phyloP scores from a whole-genome alignment of 2,797 vertebrate species.

The Poeciliopsis paucimaculata region DNA sequence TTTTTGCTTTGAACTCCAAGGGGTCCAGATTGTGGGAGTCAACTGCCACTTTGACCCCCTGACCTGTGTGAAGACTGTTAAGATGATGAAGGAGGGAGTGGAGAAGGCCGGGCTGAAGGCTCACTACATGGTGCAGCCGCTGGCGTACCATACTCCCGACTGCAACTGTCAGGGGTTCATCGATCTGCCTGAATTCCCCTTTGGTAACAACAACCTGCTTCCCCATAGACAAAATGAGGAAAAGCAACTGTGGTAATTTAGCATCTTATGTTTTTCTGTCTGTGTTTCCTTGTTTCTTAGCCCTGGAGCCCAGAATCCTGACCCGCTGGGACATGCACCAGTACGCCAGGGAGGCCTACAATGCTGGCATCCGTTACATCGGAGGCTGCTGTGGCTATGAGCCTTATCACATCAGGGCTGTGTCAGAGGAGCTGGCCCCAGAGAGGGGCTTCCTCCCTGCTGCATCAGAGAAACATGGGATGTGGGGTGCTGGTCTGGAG shows the following conservation, averaged over 20 bases:
- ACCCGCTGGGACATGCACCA: conserved; percentile 93
- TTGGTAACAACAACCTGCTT: conserved; percentile 57
- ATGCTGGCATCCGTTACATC: conserved; percentile 86
- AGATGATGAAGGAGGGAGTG: conserved; percentile 87
- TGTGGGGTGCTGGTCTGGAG: conserved; percentile 86
- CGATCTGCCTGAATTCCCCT: conserved; percentile 95
- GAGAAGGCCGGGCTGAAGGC: conserved; percentile 89
- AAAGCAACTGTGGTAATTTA: not conserved
- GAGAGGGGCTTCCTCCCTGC: conserved; percentile 85
- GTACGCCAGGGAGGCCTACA: conserved; percentile 91
- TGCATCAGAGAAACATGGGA: conserved; percentile 90
- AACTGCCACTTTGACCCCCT: conserved; percentile 97
- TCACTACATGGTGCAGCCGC: conserved; percentile 91
- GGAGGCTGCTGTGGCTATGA: conserved; percentile 95
- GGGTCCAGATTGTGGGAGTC: conserved; percentile 91
- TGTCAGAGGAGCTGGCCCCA: conserved; percentile 87
- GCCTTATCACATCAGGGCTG: conserved; percentile 90
- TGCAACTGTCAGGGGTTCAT: conserved; percentile 95
- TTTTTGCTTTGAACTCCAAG: conserved; percentile 64
- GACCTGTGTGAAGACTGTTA: conserved; percentile 84
- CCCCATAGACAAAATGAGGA: not conserved
- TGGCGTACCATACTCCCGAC: conserved; percentile 82
- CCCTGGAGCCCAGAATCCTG: conserved; percentile 88
- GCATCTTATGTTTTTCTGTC: conserved; percentile 2
- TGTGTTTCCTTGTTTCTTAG: conserved; percentile 59